Base-by-base conservation (phyloP, 2,888 invertebrate genomes). In the Griposia aprilina region DNA sequence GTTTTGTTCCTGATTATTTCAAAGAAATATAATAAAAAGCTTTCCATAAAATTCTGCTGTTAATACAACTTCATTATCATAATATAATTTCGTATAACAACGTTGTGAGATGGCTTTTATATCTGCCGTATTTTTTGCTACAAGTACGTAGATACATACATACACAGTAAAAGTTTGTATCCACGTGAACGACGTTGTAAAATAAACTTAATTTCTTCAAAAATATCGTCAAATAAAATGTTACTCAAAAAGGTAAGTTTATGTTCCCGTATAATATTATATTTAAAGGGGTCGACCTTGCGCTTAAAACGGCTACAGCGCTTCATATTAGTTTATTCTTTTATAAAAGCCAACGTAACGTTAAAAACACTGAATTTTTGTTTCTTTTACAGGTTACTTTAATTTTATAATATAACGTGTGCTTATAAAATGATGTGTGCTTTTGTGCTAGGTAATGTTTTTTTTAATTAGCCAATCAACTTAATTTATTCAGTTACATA, bases 221-320 rank as follows among this genome's bases (percentile, higher is more conserved):
- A 75, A 81, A 57, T 52, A 52, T 26, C 57, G 63, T 74, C 6
- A 55, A 62, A 59, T 68, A 59, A 75, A 63, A 68, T 26, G 57
- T 41, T 30, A 17, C 13, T 57, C 55, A 62, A 55, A 83, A 79
- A 63, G 41, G 59, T 65, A 60, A 60, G 60, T 83, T 83, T 74
- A 74, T 59, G 55, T 20, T 20, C n/a, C 0, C 30, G 0, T 50
- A 26, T 65, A 60, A 68, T 74, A 55, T 78, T 69, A 69, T 74
- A 74, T 62, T 57, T 6, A 20, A 30, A 70, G 57, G 36, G n/a
- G 55, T 59, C 80, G 74, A 66, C 82, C 80, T 82, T 83, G 74
- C 6, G 60, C 60, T 60, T 74, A 62, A 70, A 50, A 66, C 48
- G 20, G 23, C 20, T 69, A n/a, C 26, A 23, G 30, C 10, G 41